Evolutionary conservation across 2,113 vertebrate genomes (phyloP).

Genomic region (Myiopsitta monachus): DNA sequence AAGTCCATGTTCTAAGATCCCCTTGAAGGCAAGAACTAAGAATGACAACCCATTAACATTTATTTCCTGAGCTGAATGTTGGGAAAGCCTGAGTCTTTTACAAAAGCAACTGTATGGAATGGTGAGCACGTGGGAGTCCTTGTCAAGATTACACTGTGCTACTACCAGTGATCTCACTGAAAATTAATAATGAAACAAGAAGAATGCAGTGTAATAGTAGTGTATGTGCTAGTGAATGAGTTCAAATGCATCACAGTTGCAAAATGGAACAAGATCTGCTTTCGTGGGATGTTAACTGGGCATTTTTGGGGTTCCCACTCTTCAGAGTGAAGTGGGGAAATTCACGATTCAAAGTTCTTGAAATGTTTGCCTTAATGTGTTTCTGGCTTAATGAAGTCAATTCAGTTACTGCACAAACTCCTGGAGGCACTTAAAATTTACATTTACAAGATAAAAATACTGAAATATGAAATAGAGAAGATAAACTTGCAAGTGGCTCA

Average conservation of each 20-base stretch:
- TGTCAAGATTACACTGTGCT: neutral
- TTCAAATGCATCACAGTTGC: neutral
- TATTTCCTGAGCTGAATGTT: slow-evolving; percentile 14
- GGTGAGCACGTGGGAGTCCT: neutral
- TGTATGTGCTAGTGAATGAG: neutral
- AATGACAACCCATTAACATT: neutral
- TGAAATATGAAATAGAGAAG: neutral
- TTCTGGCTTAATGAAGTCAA: neutral
- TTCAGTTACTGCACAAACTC: neutral
- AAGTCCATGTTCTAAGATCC: neutral
- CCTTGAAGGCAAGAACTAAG: slow-evolving; percentile 9
- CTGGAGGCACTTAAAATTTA: neutral
- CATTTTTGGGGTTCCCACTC: neutral
- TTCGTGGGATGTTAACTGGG: neutral
- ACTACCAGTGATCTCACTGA: neutral
- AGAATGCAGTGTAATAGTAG: neutral
- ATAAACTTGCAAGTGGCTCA: neutral
- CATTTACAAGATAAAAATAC: neutral
- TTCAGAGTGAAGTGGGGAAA: neutral
- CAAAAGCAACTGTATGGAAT: neutral
- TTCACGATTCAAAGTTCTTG: neutral
- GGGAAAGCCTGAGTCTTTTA: neutral
- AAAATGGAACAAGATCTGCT: neutral
- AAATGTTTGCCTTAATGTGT: neutral
- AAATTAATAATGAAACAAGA: neutral